Percentiles rank a stretch among this genome's conserved stretches.
Evolutionary conservation across 2,888 invertebrate genomes (phyloP).

Genomic region (Atrina japonica): DNA sequence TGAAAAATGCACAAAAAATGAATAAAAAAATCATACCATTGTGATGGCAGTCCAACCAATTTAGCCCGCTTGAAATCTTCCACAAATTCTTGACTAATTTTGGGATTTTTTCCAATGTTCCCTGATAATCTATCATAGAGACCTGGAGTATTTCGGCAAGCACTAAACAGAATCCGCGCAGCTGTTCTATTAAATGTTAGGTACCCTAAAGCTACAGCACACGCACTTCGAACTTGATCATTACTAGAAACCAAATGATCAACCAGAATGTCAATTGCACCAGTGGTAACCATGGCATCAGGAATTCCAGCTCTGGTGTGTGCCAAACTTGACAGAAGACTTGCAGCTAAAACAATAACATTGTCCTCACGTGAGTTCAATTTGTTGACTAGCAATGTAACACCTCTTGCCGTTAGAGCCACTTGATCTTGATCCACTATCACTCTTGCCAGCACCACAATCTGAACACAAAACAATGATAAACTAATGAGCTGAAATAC

Average conservation of each 20-base stretch:
- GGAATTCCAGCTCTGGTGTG: constrained; percentile 80
- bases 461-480: constrained; percentile 50
- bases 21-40: constrained; percentile 68
- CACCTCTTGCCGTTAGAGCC: constrained; percentile 76
- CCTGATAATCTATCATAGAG: constrained; percentile 75
- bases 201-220: constrained; percentile 79
- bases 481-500: too few relatives aligned
- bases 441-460: constrained; percentile 79
- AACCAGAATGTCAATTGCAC: constrained; percentile 76
- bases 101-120: constrained; percentile 76
- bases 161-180: constrained; percentile 74
- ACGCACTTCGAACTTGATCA: constrained; percentile 73
- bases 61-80: constrained; percentile 77
- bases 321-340: constrained; percentile 78
- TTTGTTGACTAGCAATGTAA: constrained; percentile 75
- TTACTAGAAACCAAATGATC: constrained; percentile 71
- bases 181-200: constrained; percentile 80
- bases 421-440: constrained; percentile 79
- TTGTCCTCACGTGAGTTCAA: constrained; percentile 75
- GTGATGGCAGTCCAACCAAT: constrained; percentile 77
- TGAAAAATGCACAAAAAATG: not conserved
- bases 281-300: constrained; percentile 80
- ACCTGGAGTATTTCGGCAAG: constrained; percentile 75
- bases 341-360: constrained; percentile 75
- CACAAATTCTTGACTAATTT: constrained; percentile 77